Evolutionary conservation across 1,140 invertebrate species (phyloP), one percentile per base, ranked within the genome.

Genomic region (Geopemphigus sp.): DNA sequence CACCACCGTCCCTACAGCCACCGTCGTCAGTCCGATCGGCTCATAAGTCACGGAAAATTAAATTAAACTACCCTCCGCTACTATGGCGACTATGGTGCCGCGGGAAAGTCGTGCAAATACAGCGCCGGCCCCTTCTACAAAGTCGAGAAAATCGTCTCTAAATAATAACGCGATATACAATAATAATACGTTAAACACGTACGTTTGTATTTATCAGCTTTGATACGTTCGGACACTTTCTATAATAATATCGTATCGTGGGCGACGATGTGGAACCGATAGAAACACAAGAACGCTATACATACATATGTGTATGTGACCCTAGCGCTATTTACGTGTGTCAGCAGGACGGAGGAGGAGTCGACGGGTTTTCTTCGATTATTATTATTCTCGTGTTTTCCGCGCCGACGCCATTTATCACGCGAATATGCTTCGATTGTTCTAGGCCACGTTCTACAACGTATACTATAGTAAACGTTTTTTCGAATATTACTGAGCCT

Each of bases 21-120:
- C 17, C n/a, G 14, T 14, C 54, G 29, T 12, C 32, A 14, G n/a
- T 59, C 39, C 56, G 56, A 76, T 76, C 73, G 73, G 56, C 32
- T 24, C 73, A 76, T 76, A 76, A 76, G 73, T 76, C 73, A 76
- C 56, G 32, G n/a, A 56, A 76, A 76, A 76, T 76, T 76, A 76
- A 76, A 76, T 76, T 76, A 76, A 76, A 76, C 66, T 26, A 22
- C 73, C 70, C 70, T 26, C 73, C 32, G 19, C 15, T 10, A 4
- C 26, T 45, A 45, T 45, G 11, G 11, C n/a, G 39, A 45, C 11
- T 45, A 50, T 56, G 56, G 14, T 5, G 14, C n/a, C 0, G 6
- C 6, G 66, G 5, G 45, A 22, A 68, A 19, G 17, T 54, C 15
- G 53, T 54, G 15, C n/a, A 57, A n/a, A 8, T 4, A 56, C n/a